Base-by-base conservation (phyloP, 2,888 invertebrate species). In the Rapana venosa region DNA sequence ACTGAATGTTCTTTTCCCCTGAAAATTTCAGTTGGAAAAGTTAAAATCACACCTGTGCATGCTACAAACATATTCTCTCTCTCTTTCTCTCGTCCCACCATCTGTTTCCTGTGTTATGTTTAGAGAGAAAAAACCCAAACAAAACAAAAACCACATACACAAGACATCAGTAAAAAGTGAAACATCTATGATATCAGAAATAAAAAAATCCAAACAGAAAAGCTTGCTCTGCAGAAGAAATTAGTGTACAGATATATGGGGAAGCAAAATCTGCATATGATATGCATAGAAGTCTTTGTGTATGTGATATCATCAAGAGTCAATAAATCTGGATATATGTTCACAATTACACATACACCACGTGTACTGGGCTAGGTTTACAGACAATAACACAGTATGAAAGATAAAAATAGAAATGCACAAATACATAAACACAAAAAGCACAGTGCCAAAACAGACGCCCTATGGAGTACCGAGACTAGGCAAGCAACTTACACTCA, bases 401-500 rank as follows among this genome's bases (percentile, higher is more conserved):
- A 26, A 83, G 11, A 83, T 47, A 20, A 26, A n/a, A 6, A 36
- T 0, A 83, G 20, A 83, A 20, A 83, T 5, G 13, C 15, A 26
- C n/a, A 85, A 20, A 47, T 13, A 85, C 15, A 83, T 26, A 83
- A 47, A 56, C 83, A 20, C 8, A 2, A 61, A 86, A 86, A 86
- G 86, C 86, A 66, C 61, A 86, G 30, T 32, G 58, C 61, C 32
- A 85, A 56, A 22, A 11, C 66, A 35, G 47, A 15, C 26, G 26
- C 20, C 30, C 70, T 36, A 20, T 58, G 30, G 30, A 35, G 58
- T 77, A 35, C 74, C 11, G 58, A 70, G 70, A 70, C 77, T 36
- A 87, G 83, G 81, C 36, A 36, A 66, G 66, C 35, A 84, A 95
- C 95, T 95, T 95, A 95, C 95, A 94, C 93, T 93, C 91, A 95